Percentiles rank a stretch among this genome's conserved stretches.
Evolutionary conservation across 2,797 vertebrate species (phyloP).

Genomic region (Alosa sapidissima): DNA sequence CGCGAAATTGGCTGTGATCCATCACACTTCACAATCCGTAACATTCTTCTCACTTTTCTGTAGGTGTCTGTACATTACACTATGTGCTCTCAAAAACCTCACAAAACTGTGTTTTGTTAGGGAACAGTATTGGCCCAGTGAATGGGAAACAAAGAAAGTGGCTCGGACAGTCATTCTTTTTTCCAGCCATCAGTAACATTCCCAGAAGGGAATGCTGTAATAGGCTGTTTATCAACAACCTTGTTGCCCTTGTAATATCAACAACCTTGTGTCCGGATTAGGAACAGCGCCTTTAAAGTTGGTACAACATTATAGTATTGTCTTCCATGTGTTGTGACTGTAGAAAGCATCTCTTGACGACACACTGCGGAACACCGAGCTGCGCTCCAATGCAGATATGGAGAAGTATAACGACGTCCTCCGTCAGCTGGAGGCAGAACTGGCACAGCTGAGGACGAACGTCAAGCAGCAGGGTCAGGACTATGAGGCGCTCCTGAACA

Average conservation of each 20-base stretch:
- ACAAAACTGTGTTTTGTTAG: not conserved
- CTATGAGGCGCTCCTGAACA: slow-evolving; percentile 85
- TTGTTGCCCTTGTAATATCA: not conserved
- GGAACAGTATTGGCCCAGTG: not conserved
- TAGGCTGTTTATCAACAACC: not conserved
- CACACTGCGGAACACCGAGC: slow-evolving; percentile 80
- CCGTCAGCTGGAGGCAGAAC: slow-evolving; percentile 77
- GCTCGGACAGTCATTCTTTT: not conserved
- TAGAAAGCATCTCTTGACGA: slow-evolving; percentile 84
- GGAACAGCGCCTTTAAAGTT: not conserved
- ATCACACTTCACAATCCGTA: not conserved
- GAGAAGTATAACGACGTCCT: slow-evolving; percentile 76
- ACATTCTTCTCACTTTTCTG: not conserved
- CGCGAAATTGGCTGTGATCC: not conserved
- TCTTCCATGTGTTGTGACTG: not conserved
- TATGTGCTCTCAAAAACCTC: not conserved
- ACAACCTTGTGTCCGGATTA: not conserved
- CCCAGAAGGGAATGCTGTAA: not conserved
- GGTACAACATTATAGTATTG: not conserved
- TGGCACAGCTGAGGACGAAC: slow-evolving; percentile 77
- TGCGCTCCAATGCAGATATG: slow-evolving; percentile 79
- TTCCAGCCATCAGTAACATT: not conserved
- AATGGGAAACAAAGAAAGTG: not conserved
- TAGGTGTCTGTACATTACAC: not conserved
- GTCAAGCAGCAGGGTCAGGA: slow-evolving; percentile 84